Percentiles rank a stretch among this genome's conserved stretches.
phyloP scores from a whole-genome alignment of 2,797 vertebrate species.

The Arctocebus calabarensis region DNA sequence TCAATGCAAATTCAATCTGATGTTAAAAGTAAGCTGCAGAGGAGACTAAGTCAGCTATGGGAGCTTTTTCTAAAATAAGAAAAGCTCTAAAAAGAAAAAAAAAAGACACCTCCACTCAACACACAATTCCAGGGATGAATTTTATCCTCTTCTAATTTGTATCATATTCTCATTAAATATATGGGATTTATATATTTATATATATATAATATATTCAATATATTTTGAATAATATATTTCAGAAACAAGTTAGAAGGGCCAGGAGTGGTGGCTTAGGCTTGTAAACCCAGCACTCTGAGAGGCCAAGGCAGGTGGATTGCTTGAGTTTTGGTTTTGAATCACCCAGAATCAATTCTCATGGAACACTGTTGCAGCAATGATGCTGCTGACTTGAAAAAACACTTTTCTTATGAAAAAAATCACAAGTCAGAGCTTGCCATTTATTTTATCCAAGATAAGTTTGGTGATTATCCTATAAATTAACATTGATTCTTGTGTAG shows the following conservation, averaged over 20 bases:
- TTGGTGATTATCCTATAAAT: conserved; percentile 86
- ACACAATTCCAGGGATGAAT: not conserved
- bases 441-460: conserved; percentile 83
- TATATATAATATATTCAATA: too few species aligned
- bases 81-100: not conserved
- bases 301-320: too few species aligned
- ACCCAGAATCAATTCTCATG: conserved; percentile 74
- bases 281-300: too few species aligned
- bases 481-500: conserved; percentile 83
- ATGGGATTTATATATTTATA: too few species aligned
- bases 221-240: too few species aligned
- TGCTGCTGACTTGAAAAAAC: conserved; percentile 67
- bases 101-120: not conserved
- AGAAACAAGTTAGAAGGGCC: not conserved
- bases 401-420: conserved; percentile 84
- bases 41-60: conserved; percentile 57
- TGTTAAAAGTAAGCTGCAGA: conserved; percentile 66
- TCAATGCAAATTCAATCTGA: conserved; percentile 68
- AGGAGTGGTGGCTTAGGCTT: too few species aligned
- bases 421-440: conserved; percentile 79
- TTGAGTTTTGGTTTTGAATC: conserved; percentile 66
- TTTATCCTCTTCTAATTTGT: not conserved
- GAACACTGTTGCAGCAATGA: conserved; percentile 76
- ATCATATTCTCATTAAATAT: conserved; percentile 29
- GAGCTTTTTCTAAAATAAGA: conserved; percentile 68